A percentile compares a stretch with the other conserved stretches of the same genome.
Evolutionary conservation across 1,140 invertebrate species (phyloP).

Genomic region (Drosophila aff.): DNA sequence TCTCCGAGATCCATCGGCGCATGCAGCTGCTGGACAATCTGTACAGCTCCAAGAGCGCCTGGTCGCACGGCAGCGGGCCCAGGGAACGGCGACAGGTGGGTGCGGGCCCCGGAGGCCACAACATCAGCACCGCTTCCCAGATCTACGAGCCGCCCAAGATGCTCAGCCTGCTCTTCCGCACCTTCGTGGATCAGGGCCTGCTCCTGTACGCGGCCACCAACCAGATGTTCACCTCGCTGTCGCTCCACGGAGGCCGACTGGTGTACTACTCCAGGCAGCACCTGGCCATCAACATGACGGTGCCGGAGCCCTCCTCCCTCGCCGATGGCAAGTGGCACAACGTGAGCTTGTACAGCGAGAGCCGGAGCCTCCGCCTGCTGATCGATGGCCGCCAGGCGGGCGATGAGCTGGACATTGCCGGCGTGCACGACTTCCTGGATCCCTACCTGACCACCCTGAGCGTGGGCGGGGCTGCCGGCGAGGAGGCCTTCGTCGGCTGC

Average conservation of each 20-base stretch:
- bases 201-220: constrained; percentile 94
- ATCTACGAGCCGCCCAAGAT: constrained; percentile 87
- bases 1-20: constrained; percentile 93
- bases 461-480: constrained; percentile 89
- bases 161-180: constrained; percentile 93
- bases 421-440: constrained; percentile 96
- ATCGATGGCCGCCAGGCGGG: constrained; percentile 90
- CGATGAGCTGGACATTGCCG: constrained; percentile 93
- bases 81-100: constrained; percentile 39
- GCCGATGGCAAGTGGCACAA: constrained; percentile 95
- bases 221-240: constrained; percentile 93
- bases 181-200: constrained; percentile 90
- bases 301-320: constrained; percentile 86
- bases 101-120: constrained; percentile 27
- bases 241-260: constrained; percentile 90
- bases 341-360: constrained; percentile 89
- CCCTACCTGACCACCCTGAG: constrained; percentile 93
- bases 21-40: constrained; percentile 93
- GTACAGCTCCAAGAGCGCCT: constrained; percentile 90
- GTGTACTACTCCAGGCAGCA: constrained; percentile 91
- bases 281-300: constrained; percentile 92
- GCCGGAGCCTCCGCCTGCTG: constrained; percentile 89
- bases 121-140: constrained; percentile 63
- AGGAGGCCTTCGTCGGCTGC: constrained; percentile 92
- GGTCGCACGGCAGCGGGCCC: constrained; percentile 84